Conservation (phyloP, 2,113 vertebrate genomes). For the Platichthys stellatus region DNA sequence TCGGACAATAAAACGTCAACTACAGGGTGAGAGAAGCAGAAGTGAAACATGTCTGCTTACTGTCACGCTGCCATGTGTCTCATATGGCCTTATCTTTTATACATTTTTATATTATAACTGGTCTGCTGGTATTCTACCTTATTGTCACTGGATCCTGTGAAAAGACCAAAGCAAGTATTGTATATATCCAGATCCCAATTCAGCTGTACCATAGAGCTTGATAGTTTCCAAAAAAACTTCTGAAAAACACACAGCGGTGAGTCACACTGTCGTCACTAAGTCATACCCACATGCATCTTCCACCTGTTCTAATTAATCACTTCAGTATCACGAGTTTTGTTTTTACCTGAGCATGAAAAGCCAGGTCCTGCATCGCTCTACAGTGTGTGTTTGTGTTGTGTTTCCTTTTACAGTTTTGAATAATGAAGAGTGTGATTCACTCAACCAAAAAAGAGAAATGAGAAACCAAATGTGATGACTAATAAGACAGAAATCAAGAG, state of each 20-base stretch:
- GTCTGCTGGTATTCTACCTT: not conserved
- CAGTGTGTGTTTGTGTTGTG: not conserved
- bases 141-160: not conserved
- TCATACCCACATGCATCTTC: not conserved
- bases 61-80: not conserved
- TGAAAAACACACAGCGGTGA: not conserved
- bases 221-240: not conserved
- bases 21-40: conserved; percentile 41
- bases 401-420: conserved; percentile 12
- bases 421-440: conserved; percentile 30
- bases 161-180: not conserved
- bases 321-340: too few species aligned
- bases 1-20: conserved; percentile 25
- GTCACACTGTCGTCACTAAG: not conserved
- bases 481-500: conserved; percentile 18
- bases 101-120: not conserved
- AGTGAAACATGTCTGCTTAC: conserved; percentile 50
- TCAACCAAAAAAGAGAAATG: conserved; percentile 18
- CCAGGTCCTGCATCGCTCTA: too few species aligned
- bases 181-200: not conserved
- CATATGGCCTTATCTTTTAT: not conserved
- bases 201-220: not conserved
- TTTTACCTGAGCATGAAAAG: too few species aligned
- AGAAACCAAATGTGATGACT: conserved; percentile 27
- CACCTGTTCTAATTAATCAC: too few species aligned